Conservation (phyloP, 1,140 invertebrate species). For the Heliconius hewitsoni region DNA sequence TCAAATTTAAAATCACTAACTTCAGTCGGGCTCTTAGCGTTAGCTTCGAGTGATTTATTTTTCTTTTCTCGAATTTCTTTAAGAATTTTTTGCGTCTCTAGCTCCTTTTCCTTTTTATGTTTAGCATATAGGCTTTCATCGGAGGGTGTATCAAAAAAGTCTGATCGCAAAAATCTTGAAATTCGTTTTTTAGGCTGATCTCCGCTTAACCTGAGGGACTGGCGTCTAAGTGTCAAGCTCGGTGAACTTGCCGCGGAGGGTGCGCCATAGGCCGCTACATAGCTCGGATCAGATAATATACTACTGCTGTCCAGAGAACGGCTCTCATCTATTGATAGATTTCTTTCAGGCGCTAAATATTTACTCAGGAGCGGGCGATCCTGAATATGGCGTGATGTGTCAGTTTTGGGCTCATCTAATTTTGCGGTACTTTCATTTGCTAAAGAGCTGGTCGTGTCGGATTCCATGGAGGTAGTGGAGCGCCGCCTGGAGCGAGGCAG, state of each 20-base stretch:
- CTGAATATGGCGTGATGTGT: conserved; percentile 56
- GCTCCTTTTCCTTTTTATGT: conserved; percentile 85
- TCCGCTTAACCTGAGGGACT: conserved; percentile 62
- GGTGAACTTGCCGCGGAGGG: conserved; percentile 46
- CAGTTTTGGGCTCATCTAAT: conserved; percentile 34
- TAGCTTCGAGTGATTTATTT: conserved; percentile 66
- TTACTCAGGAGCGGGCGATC: conserved; percentile 83
- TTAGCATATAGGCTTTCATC: conserved; percentile 87
- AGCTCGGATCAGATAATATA: conserved; percentile 67
- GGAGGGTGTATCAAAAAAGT: conserved; percentile 88
- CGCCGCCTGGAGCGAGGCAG: conserved; percentile 57
- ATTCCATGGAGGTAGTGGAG: conserved; percentile 33
- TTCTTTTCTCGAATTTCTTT: conserved; percentile 85
- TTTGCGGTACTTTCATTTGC: neutral
- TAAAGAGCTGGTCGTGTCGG: conserved; percentile 24
- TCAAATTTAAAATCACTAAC: conserved; percentile 25
- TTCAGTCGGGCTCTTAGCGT: conserved; percentile 2
- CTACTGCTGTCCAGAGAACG: conserved; percentile 60
- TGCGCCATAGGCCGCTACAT: conserved; percentile 67
- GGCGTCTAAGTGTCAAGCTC: conserved; percentile 66
- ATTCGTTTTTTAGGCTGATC: conserved; percentile 82
- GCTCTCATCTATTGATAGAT: conserved; percentile 60
- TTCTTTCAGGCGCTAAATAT: conserved; percentile 74
- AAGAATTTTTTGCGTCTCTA: conserved; percentile 84
- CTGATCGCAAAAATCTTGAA: conserved; percentile 88